Base-by-base conservation (phyloP, 2,888 invertebrate genomes). In the Allygus modestus region DNA sequence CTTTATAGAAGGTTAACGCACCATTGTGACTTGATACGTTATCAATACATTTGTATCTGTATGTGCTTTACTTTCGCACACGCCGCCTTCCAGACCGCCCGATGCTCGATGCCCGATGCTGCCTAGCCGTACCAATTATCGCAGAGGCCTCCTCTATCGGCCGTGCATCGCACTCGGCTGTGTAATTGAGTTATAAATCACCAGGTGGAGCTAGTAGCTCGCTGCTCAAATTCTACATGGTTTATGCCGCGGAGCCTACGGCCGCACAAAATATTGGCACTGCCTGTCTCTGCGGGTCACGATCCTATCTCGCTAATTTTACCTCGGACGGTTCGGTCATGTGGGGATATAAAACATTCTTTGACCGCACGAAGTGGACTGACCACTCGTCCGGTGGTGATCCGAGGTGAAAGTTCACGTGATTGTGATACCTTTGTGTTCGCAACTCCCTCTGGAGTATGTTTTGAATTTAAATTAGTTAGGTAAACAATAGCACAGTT, bases 131-230 rank as follows among this genome's bases (percentile, higher is more conserved):
- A 54, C 54, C 54, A 54, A 54, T 54, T 54, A 54, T 23, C 54
- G 23, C 20, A 11, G 20, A 28, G 20, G n/a, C n/a, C n/a, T 12
- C 65, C 65, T 31, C 28, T 65, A 65, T 31, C 65, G 65, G 31
- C 65, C 65, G 31, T 15, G 65, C 65, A 26, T 65, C 65, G 65
- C 65, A 31, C 46, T n/a, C 20, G 11, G 26, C n/a, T 28, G 54
- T 84, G 84, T 81, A 83, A 86, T 86, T 84, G 86, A 86, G 86
- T 84, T 85, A 83, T 86, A 86, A 86, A 86, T 86, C 85, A 82
- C 75, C 75, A 77, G 75, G 75, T 41, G 26, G 75, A 1, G 75
- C 75, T 77, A 46, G 75, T 77, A 77, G 75, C 73, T 41, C 73
- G 23, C 69, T 69, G 69, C 71, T 71, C 71, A 71, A 71, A 71